These are phyloP conservation scores for Melanerpes formicivorus DNA, from an alignment of 2,113 vertebrate genomes.

Conservation along the genomic window DNA sequence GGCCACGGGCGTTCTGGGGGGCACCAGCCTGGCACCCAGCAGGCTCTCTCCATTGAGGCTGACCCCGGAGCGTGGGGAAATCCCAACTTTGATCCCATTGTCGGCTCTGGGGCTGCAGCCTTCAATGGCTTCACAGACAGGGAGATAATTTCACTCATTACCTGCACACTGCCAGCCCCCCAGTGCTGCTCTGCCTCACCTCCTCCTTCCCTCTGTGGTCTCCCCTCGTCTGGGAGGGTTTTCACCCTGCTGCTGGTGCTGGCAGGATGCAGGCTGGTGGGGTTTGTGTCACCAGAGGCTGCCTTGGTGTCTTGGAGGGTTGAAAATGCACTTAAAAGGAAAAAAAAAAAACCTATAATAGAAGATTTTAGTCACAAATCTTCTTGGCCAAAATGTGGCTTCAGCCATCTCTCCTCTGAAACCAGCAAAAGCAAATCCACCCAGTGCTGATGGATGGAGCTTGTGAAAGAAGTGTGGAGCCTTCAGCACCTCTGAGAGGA, in stretches of 20 bases:
- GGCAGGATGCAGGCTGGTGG: fast-evolving
- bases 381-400: not conserved
- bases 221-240: not conserved
- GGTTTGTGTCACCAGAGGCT: not conserved
- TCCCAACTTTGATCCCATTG: not conserved
- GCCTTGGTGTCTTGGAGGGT: not conserved
- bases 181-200: not conserved
- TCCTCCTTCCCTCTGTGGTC: not conserved
- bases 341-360: no score
- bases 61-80: fast-evolving
- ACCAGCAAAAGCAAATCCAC: not conserved
- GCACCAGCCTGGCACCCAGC: not conserved
- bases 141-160: not conserved
- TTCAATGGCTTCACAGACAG: not conserved
- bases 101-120: not conserved
- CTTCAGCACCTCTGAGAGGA: not conserved
- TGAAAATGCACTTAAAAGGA: not conserved
- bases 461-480: fast-evolving
- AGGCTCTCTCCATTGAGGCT: not conserved
- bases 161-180: not conserved
- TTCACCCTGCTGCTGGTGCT: no score
- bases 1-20: not conserved
- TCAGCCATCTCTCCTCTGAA: not conserved
- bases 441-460: not conserved
- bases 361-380: not conserved